These are phyloP conservation scores for Xyrauchen texanus DNA, from an alignment of 2,113 vertebrate genomes.

Conservation along the genomic window DNA sequence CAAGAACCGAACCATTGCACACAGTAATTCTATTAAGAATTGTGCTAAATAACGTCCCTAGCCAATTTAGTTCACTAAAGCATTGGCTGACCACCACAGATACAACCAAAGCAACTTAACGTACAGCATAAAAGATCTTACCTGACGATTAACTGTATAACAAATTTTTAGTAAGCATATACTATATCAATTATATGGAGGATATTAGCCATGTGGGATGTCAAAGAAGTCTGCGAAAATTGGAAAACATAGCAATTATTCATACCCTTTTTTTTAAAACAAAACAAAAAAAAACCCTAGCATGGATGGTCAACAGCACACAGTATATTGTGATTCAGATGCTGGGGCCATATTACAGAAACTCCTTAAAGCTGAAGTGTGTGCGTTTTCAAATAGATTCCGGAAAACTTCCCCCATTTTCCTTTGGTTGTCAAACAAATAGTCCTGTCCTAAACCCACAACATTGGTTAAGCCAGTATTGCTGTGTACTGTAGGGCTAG, in stretches of 20 bases:
- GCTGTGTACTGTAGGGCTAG: no score
- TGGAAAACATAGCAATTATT: background rate
- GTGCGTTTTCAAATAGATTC: no score
- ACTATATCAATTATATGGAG: background rate
- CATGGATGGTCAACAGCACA: no score
- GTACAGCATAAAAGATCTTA: background rate
- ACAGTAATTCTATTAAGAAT: conserved; percentile 58
- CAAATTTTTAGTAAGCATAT: background rate
- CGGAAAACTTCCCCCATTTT: no score
- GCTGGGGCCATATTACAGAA: no score
- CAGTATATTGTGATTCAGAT: no score
- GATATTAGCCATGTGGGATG: background rate
- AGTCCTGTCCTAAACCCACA: no score
- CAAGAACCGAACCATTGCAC: conserved; percentile 60
- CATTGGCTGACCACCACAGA: background rate
- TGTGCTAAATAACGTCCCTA: conserved; percentile 44
- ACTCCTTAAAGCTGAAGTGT: no score
- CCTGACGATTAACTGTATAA: background rate
- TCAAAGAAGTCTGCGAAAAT: background rate
- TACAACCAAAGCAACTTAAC: background rate
- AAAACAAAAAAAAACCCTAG: no score
- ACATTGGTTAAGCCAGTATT: no score
- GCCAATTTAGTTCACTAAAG: conserved; percentile 28
- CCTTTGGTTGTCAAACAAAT: no score
- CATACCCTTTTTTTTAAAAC: background rate